Percentiles rank a stretch among this genome's conserved stretches.
Evolutionary conservation across 2,797 vertebrate genomes (phyloP).

Genomic region (Cottoperca gobio): DNA sequence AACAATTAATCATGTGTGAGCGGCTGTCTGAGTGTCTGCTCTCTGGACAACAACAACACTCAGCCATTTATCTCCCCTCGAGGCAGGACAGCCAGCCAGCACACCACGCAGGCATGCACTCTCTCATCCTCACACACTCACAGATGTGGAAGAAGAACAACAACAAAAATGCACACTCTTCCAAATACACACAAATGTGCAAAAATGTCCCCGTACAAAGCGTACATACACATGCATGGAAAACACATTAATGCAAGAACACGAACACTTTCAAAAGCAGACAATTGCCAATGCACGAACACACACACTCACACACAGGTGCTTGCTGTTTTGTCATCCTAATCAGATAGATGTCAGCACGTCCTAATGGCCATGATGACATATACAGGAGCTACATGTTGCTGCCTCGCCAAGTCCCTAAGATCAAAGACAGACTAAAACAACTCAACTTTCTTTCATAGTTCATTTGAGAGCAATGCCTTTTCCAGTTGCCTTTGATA

Average conservation of each 20-base stretch:
- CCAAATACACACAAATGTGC: conserved; percentile 17
- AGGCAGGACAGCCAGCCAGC: conserved; percentile 78
- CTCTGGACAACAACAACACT: conserved; percentile 86
- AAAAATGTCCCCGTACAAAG: conserved; percentile 22
- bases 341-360: conserved; percentile 69
- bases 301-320: conserved; percentile 55
- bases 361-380: conserved; percentile 64
- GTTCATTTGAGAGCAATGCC: conserved; percentile 40
- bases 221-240: conserved; percentile 9
- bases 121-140: conserved; percentile 57
- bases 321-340: conserved; percentile 62
- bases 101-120: conserved; percentile 74
- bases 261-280: conserved; percentile 24
- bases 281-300: conserved; percentile 20
- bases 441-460: conserved; percentile 49
- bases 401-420: conserved; percentile 41
- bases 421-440: conserved; percentile 59
- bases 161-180: conserved; percentile 41
- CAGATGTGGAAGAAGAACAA: conserved; percentile 52
- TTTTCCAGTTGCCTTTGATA: conserved; percentile 43
- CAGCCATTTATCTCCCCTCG: conserved; percentile 80
- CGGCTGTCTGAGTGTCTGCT: conserved; percentile 84
- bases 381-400: conserved; percentile 58
- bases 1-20: conserved; percentile 89
- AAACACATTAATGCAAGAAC: conserved; percentile 51